These are phyloP conservation scores for Leptinotarsa texana DNA, from an alignment of 1,140 invertebrate species.

Conservation along the genomic window DNA sequence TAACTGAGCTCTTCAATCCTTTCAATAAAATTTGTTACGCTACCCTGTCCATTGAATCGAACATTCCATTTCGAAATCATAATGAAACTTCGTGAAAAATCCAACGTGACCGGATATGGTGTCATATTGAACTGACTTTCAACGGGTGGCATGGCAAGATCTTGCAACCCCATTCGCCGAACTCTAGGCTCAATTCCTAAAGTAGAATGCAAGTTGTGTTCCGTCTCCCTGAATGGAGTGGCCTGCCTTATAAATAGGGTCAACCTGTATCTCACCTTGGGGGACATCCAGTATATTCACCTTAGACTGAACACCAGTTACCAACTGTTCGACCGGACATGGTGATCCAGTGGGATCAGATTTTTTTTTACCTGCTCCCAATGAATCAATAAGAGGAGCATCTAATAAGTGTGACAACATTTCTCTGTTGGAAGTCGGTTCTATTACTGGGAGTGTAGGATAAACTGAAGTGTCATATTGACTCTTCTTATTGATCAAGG, in stretches of 20 bases:
- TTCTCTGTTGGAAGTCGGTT: not conserved
- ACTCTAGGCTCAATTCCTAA: not conserved
- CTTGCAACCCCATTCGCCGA: not conserved
- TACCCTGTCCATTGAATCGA: constrained; percentile 7
- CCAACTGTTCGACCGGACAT: not conserved
- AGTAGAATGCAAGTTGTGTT: not conserved
- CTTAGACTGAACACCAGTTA: not conserved
- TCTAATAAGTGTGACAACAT: not conserved
- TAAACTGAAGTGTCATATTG: too few species aligned
- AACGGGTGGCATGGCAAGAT: not conserved
- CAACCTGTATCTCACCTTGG: too few species aligned
- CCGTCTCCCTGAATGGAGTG: not conserved
- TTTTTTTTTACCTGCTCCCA: not conserved
- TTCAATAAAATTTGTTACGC: constrained; percentile 20
- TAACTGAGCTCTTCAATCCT: constrained; percentile 11
- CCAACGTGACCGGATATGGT: not conserved
- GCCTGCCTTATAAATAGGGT: too few species aligned
- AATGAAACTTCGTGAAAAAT: not conserved
- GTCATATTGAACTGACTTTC: not conserved
- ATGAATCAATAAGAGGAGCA: not conserved
- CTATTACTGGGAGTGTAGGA: not conserved
- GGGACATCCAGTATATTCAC: not conserved
- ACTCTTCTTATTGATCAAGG: not conserved
- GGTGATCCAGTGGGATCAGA: not conserved
- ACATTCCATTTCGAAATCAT: constrained; percentile 5